Conservation (phyloP, 2,113 vertebrate genomes). For the Xenopus laevis region DNA sequence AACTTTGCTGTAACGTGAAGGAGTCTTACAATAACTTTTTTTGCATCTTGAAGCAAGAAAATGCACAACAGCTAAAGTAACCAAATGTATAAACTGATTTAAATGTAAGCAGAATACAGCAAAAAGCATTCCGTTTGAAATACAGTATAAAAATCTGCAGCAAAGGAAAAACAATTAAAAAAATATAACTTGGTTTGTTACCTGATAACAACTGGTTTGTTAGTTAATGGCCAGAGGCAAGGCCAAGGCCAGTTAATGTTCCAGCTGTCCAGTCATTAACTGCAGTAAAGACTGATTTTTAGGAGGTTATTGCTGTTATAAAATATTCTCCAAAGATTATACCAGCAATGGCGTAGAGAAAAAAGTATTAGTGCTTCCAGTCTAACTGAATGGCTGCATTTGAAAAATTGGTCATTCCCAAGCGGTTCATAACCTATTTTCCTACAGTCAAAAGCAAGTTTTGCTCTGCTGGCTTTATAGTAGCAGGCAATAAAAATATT, state of each 20-base stretch:
- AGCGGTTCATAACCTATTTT: conserved; percentile 79
- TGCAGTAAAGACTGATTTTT: conserved; percentile 77
- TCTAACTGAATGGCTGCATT: conserved; percentile 75
- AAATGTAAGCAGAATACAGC: neutral
- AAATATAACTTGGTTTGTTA: conserved; percentile 69
- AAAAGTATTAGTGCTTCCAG: conserved; percentile 69
- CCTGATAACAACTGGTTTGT: conserved; percentile 78
- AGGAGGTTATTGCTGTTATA: conserved; percentile 77
- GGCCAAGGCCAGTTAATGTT: conserved; percentile 73
- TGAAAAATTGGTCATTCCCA: conserved; percentile 80
- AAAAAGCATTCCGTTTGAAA: conserved; percentile 55
- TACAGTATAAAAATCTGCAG: conserved; percentile 55
- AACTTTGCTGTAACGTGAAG: neutral
- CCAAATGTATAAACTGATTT: neutral
- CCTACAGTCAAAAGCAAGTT: conserved; percentile 80
- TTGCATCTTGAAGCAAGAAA: neutral
- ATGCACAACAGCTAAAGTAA: neutral
- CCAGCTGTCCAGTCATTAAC: conserved; percentile 81
- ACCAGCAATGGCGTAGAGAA: conserved; percentile 71
- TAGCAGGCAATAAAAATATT: conserved; percentile 82
- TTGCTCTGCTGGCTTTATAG: conserved; percentile 83
- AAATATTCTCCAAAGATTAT: conserved; percentile 82
- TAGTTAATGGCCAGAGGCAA: conserved; percentile 71
- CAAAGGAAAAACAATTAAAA: conserved; percentile 60
- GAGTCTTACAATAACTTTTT: no score